Conservation (phyloP, 2,113 vertebrate genomes). For the Nicator chloris region DNA sequence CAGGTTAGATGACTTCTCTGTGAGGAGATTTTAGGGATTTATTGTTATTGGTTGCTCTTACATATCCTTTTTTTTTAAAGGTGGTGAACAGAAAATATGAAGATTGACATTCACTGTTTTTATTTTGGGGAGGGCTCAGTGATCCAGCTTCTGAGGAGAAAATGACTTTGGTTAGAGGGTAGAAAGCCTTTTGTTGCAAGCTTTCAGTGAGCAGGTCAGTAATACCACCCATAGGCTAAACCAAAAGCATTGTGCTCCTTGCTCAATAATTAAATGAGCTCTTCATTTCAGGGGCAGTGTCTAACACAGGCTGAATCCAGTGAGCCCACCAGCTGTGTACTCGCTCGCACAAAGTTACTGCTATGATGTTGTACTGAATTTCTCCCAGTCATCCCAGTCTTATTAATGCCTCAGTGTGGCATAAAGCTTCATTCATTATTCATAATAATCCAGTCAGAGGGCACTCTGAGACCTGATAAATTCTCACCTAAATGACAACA, state of each 20-base stretch:
- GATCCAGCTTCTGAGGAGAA: neutral
- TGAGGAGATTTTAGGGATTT: neutral
- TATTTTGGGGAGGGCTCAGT: neutral
- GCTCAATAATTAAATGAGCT: constrained; percentile 54
- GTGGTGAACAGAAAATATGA: neutral
- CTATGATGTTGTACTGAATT: constrained; percentile 67
- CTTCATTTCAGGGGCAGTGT: neutral
- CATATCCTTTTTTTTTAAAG: neutral
- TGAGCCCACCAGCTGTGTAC: constrained; percentile 65
- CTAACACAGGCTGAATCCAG: neutral
- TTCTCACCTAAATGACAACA: constrained; percentile 95
- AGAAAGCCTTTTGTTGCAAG: neutral
- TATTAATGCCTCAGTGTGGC: constrained; percentile 89
- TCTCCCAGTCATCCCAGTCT: constrained; percentile 84
- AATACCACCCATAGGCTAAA: constrained; percentile 42
- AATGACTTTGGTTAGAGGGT: neutral
- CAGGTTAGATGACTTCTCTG: neutral
- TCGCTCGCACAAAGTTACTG: constrained; percentile 63
- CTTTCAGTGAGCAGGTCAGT: neutral
- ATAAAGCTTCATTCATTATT: constrained; percentile 98
- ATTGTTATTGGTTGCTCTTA: neutral
- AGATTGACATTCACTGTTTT: neutral
- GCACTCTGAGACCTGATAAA: constrained; percentile 92
- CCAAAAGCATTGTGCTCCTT: neutral
- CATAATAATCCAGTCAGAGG: constrained; percentile 92